Percentiles rank a stretch among this genome's conserved stretches.
These are phyloP conservation scores for Tragelaphus scriptus DNA, from an alignment of 2,113 vertebrate species.

Conservation along the genomic window DNA sequence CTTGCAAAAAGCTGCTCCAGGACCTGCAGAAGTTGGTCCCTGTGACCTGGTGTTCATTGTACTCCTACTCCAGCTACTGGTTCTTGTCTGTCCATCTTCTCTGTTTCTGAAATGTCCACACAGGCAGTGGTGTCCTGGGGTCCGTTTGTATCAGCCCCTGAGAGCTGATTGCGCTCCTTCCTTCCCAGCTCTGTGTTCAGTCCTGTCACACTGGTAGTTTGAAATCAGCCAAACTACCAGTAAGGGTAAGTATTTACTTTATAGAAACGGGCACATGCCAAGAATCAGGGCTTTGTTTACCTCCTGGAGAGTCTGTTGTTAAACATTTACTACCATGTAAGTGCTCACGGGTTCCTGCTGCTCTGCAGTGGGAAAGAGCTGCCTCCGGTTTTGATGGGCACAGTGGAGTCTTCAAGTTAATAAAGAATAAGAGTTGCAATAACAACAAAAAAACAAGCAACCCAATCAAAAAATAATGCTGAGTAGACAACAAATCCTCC, in stretches of 20 bases:
- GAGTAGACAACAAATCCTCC: background rate
- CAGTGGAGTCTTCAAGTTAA: background rate
- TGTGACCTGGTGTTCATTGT: background rate
- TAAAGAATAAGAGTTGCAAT: background rate
- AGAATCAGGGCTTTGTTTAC: background rate
- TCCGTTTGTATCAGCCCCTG: fast-evolving
- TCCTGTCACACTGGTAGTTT: background rate
- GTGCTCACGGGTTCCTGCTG: background rate
- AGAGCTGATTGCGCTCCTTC: background rate
- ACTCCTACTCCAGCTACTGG: background rate
- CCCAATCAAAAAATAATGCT: background rate
- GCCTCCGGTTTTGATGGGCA: background rate
- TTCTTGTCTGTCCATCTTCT: background rate
- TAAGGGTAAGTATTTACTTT: background rate
- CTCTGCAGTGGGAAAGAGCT: background rate
- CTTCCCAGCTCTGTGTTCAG: background rate
- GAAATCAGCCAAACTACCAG: background rate
- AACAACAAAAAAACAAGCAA: background rate
- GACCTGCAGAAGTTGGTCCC: background rate
- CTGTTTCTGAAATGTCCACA: background rate
- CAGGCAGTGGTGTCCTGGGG: background rate
- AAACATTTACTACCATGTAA: background rate
- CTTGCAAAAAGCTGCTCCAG: background rate
- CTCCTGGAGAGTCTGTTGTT: background rate
- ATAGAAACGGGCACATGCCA: background rate